phyloP scores from a whole-genome alignment of 2,797 vertebrate genomes.

The Spea hammondii region DNA sequence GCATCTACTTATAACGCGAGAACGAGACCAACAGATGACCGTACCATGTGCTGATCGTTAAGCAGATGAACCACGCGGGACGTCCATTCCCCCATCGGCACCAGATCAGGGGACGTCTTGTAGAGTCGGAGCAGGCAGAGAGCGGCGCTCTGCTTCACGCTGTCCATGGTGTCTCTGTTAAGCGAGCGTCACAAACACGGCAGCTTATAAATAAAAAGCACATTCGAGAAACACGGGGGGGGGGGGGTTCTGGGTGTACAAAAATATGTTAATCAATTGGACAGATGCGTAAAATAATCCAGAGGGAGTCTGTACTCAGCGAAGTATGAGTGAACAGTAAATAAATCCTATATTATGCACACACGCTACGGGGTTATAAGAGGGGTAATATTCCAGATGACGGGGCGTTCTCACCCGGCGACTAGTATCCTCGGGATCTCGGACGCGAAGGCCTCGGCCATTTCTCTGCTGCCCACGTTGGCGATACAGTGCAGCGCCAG shows the following conservation, averaged over 20 bases:
- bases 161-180: slow-evolving; percentile 90
- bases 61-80: slow-evolving; percentile 88
- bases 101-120: slow-evolving; percentile 88
- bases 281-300: no score
- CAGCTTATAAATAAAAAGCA: no score
- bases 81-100: slow-evolving; percentile 92
- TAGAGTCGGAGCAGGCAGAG: slow-evolving; percentile 86
- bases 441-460: slow-evolving; percentile 88
- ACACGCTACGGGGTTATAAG: no score
- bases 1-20: neutral
- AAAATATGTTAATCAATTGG: no score
- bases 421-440: slow-evolving; percentile 90
- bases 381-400: no score
- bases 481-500: slow-evolving; percentile 90
- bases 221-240: no score
- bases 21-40: slow-evolving; percentile 37
- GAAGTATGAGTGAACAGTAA: no score
- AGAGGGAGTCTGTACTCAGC: no score
- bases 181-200: neutral
- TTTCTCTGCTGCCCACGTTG: slow-evolving; percentile 89
- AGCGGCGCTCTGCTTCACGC: slow-evolving; percentile 88
- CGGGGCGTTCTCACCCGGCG: slow-evolving; percentile 75
- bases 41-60: slow-evolving; percentile 92
- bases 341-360: no score
- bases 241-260: no score